These are phyloP conservation scores for Lucilia cuprina DNA, from an alignment of 1,140 invertebrate genomes.

Conservation along the genomic window DNA sequence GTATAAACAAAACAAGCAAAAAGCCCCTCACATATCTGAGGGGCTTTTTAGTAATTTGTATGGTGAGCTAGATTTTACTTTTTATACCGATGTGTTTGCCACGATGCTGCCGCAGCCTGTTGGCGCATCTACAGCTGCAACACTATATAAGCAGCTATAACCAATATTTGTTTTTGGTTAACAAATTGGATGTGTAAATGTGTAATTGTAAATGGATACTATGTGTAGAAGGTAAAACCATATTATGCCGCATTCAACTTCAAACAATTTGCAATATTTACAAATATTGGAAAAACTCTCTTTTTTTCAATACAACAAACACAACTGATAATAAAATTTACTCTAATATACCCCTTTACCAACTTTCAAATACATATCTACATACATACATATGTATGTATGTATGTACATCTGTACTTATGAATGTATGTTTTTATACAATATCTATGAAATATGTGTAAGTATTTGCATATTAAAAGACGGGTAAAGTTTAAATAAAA, in stretches of 20 bases:
- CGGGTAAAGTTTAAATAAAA: not conserved
- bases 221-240: not conserved
- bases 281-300: not conserved
- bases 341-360: not conserved
- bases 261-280: not conserved
- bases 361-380: not conserved
- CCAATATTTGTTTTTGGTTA: slow-evolving; percentile 15
- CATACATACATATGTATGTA: not conserved
- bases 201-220: not conserved
- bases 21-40: not conserved
- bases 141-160: not conserved
- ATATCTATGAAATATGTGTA: too few species aligned
- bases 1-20: too few species aligned
- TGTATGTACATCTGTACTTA: not conserved
- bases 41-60: slow-evolving; percentile 1
- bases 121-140: slow-evolving; percentile 9
- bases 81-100: not conserved
- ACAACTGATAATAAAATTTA: not conserved
- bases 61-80: slow-evolving; percentile 2
- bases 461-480: too few species aligned
- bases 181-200: not conserved
- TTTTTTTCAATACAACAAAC: not conserved
- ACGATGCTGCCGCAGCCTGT: not conserved
- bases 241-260: slow-evolving; percentile 8
- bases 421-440: not conserved